Conservation (phyloP, 2,888 invertebrate species). For the Odontocolon sp. region DNA sequence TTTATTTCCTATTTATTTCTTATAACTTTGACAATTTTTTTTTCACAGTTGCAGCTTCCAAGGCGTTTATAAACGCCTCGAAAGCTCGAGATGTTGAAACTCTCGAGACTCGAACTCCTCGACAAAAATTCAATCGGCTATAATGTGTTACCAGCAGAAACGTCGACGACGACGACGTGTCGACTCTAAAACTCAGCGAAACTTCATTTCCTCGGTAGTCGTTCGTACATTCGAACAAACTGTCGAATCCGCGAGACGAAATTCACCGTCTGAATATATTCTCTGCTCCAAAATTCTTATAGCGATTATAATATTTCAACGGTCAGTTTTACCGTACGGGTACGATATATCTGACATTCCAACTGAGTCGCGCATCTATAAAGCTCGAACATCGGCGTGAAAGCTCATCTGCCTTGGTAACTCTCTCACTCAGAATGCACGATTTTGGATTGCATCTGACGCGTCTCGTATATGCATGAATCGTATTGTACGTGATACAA, state of each 20-base stretch:
- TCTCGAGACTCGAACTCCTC: not conserved
- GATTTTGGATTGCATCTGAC: not conserved
- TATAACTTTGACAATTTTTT: no score
- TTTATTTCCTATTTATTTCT: no score
- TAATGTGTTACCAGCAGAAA: not conserved
- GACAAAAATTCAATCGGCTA: conserved; percentile 24
- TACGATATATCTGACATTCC: not conserved
- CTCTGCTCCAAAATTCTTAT: no score
- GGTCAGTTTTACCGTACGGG: no score
- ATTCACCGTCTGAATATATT: no score
- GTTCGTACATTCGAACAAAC: no score
- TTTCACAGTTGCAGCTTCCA: not conserved
- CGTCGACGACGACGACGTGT: not conserved
- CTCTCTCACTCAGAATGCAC: not conserved
- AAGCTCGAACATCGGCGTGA: not conserved
- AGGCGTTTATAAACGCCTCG: not conserved
- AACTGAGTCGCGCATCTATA: not conserved
- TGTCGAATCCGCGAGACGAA: no score
- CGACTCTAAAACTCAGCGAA: conserved; percentile 12
- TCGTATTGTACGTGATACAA: not conserved
- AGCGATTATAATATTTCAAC: no score
- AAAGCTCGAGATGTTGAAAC: not conserved
- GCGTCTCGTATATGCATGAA: not conserved
- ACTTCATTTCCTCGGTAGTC: conserved; percentile 5
- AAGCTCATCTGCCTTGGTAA: no score